These are phyloP conservation scores for Amphipyra berbera DNA, from an alignment of 2,888 invertebrate species.

Conservation along the genomic window DNA sequence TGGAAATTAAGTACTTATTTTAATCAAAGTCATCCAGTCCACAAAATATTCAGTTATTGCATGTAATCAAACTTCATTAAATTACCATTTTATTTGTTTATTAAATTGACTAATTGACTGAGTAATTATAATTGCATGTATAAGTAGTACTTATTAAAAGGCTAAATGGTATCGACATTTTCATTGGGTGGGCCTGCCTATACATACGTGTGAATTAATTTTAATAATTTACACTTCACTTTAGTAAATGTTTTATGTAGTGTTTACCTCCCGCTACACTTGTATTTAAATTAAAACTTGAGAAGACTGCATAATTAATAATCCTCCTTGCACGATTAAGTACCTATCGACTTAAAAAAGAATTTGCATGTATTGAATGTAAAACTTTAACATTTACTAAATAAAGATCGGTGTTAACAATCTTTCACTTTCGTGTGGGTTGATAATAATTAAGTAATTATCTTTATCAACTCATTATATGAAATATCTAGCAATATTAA, in stretches of 20 bases:
- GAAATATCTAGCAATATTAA: constrained; percentile 49
- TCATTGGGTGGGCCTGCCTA: constrained; percentile 7
- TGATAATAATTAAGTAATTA: constrained; percentile 46
- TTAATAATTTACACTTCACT: constrained; percentile 24
- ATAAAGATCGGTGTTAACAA: not conserved
- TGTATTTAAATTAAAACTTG: constrained; percentile 11
- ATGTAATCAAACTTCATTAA: no score
- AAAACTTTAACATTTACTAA: not conserved
- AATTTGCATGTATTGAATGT: not conserved
- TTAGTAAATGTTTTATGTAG: constrained; percentile 17
- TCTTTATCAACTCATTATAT: constrained; percentile 34
- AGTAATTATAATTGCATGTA: no score
- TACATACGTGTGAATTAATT: constrained; percentile 19
- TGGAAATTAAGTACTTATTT: no score
- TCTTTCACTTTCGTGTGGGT: constrained; percentile 33
- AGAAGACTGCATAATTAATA: constrained; percentile 9
- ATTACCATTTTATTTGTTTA: no score
- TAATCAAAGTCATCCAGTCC: no score
- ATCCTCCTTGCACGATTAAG: constrained; percentile 13
- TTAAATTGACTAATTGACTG: no score
- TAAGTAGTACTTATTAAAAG: no score
- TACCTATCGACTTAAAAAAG: constrained; percentile 4
- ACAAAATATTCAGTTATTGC: no score
- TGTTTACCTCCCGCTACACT: constrained; percentile 13
- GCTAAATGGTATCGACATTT: not conserved